Evolutionary conservation across 2,888 invertebrate genomes (phyloP), one percentile per base, ranked within the genome.

Genomic region (Elmis aenea): DNA sequence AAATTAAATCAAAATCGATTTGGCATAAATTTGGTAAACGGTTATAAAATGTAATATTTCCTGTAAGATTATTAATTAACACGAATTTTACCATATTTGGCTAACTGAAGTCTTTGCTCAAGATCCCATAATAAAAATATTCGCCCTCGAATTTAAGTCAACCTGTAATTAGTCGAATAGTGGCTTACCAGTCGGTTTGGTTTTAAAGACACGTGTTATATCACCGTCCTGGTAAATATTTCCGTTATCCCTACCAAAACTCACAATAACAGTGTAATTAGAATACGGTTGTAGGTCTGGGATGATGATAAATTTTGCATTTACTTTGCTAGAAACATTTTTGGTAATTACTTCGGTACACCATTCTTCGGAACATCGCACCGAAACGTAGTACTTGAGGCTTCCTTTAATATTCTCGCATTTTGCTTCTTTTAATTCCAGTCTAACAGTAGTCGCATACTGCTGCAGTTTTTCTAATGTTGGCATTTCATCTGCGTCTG

Each of bases 231-330:
- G 20, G 10, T 24, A 33, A 18, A 36, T 16, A 21, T 28, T 37
- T 25, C 23, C 36, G 20, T 35, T 30, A n/a, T 0, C 13, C 12
- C 42, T 29, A 3, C 26, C 20, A 12, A 30, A 15, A 22, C 26
- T 26, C 5, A 38, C 20, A 2, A 12, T 10, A 3, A 45, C 16
- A 5, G 10, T 32, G 23, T 55, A 55, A 9, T 42, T 42, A 2
- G 46, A 38, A 25, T 44, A 51, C 5, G 55, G 42, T 6, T 26
- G 5, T 9, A 53, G 13, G 5, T 31, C n/a, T 3, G 6, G 4
- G 1, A 46, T 9, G 11, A 11, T 9, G 28, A 25, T 10, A n/a
- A 15, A 15, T 6, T 33, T 10, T 6, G 2, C 2, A 6, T 21
- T 26, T 2, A 22, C 5, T 2, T 13, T n/a, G 9, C 5, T 16